These are phyloP conservation scores for Mythimna ferrago DNA, from an alignment of 2,888 invertebrate species.

Conservation along the genomic window DNA sequence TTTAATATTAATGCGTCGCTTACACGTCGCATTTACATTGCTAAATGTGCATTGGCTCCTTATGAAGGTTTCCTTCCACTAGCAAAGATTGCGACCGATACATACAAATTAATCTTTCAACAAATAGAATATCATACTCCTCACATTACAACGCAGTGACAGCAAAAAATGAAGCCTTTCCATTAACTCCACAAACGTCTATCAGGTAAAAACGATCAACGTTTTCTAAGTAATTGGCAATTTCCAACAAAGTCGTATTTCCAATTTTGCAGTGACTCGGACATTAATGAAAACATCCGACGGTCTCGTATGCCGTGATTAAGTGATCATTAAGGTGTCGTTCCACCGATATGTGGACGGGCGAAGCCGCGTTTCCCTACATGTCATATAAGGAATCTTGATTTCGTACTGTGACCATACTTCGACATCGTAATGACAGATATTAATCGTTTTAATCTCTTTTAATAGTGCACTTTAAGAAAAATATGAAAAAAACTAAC, in stretches of 20 bases:
- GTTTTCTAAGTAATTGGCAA: conserved; percentile 69
- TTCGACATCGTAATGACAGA: conserved; percentile 68
- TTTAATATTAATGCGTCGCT: conserved; percentile 26
- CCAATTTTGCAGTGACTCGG: conserved; percentile 65
- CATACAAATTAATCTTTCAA: conserved; percentile 42
- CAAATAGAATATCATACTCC: conserved; percentile 32
- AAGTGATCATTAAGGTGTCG: conserved; percentile 82
- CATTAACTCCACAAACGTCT: conserved; percentile 28
- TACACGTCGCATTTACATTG: conserved; percentile 32
- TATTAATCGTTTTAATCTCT: conserved; percentile 77
- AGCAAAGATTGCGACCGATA: conserved; percentile 31
- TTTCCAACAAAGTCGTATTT: conserved; percentile 69
- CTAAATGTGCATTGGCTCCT: conserved; percentile 15
- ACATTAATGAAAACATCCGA: conserved; percentile 75
- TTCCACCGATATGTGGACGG: conserved; percentile 72
- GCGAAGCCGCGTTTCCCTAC: conserved; percentile 68
- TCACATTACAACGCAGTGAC: conserved; percentile 19
- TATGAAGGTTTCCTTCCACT: conserved; percentile 8
- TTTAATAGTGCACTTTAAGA: conserved; percentile 62
- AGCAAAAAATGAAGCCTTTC: conserved; percentile 36
- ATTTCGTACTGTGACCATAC: conserved; percentile 74
- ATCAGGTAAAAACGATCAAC: conserved; percentile 40
- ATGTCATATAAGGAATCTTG: conserved; percentile 76
- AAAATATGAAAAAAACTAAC: conserved; percentile 56
- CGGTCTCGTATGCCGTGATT: conserved; percentile 72